Base-by-base conservation (phyloP, 2,797 vertebrate species). In the Gymnocypris eckloni region DNA sequence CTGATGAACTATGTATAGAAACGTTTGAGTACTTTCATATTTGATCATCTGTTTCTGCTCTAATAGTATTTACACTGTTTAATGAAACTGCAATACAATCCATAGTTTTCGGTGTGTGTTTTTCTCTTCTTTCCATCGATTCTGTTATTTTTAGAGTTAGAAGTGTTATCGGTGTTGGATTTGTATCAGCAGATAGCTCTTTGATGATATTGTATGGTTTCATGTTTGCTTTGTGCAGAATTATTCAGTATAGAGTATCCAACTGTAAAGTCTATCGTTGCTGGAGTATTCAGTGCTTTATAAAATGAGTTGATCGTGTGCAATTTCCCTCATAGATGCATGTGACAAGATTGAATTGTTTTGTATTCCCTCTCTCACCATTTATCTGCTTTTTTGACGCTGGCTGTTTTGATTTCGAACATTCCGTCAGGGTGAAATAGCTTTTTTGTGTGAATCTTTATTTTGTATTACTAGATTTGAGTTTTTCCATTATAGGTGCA, bases 341-440 rank as follows among this genome's bases (percentile, higher is more conserved):
- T 96, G 96, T 95, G 94, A 94, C 89, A 88, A 93, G 79, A 86
- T 81, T 37, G 10, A 59, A 76, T 33, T 80, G 37, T 84, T 78
- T 94, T 95, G 94, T 93, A 91, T 90, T 90, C 91, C 70, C 89
- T 83, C 75, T 82, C 88, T 89, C 87, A 95, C 93, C 94, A 91
- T 95, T 96, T 95, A 91, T 94, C 96, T 96, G 94, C 77, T 82
- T 94, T 95, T 93, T 95, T 93, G 94, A 91, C 93, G 95, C 95
- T 95, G 94, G 96, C 94, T 88, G 89, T 85, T 95, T 83, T 56
- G 15, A 71, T 97, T 98, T 97, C 96, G 97, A 97, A 98, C 98
- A 99, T 99, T 99, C 98, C 98, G 95, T 98, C 97, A 97, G 97
- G 97, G 98, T 97, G 96, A 94, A 94, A 94, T 95, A 91, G 95